A percentile compares a stretch with the other conserved stretches of the same genome.
phyloP scores from a whole-genome alignment of 2,888 invertebrate species.

The Tenthredo distinguenda region DNA sequence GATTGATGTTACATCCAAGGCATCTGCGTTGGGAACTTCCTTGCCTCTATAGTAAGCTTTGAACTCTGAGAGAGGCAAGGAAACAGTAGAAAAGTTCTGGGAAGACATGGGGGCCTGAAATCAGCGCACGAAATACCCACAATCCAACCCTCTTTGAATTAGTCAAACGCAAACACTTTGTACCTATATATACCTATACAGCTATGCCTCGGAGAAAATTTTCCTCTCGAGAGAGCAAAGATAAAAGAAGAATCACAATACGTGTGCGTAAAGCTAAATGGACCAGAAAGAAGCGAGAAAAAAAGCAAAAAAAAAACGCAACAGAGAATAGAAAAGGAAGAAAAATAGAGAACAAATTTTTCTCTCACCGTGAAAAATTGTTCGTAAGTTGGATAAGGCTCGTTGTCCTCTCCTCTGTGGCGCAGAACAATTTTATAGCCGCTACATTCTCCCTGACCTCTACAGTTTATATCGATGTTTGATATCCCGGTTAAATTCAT shows the following conservation, averaged over 20 bases:
- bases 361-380: constrained; percentile 78
- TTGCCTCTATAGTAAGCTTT: constrained; percentile 83
- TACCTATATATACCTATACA: not conserved
- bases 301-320: too few relatives aligned
- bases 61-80: constrained; percentile 81
- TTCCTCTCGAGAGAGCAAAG: not conserved
- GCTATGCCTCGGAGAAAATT: not conserved
- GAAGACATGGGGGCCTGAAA: constrained; percentile 79
- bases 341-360: not conserved
- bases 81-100: constrained; percentile 80
- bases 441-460: constrained; percentile 82
- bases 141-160: not conserved
- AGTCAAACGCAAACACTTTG: not conserved
- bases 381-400: constrained; percentile 83
- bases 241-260: not conserved
- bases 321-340: too few relatives aligned
- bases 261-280: not conserved
- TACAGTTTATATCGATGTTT: constrained; percentile 80
- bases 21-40: constrained; percentile 80
- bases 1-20: constrained; percentile 81
- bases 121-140: constrained; percentile 4
- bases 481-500: constrained; percentile 80
- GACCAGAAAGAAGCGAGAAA: not conserved
- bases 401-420: constrained; percentile 81
- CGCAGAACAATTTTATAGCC: constrained; percentile 83